Evolutionary conservation across 2,888 invertebrate genomes (phyloP), one percentile per base, ranked within the genome.

Genomic region (Caradrina clavipalpis): DNA sequence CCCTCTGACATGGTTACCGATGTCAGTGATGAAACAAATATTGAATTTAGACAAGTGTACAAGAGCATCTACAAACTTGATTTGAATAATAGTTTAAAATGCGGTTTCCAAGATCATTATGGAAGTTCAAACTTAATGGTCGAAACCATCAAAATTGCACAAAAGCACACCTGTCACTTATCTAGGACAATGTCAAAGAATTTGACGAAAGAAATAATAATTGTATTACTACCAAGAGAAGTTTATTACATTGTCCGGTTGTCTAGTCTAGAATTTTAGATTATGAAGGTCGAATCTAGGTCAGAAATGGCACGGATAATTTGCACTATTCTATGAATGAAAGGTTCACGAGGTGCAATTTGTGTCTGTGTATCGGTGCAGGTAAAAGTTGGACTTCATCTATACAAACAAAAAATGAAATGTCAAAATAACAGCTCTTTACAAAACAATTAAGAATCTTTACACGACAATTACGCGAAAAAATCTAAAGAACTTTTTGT

Each of bases 211-310:
- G 31, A 4, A 50, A 17, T 71, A 26, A 61, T 71, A 26, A 61
- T 57, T 58, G 42, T 78, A 61, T 54, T 57, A 22, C 13, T 26
- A 11, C 11, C 5, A 73, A 50, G 21, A 60, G 57, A 72, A 64
- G 42, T 57, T 26, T 39, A 22, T 15, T 10, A 22, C n/a, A 59
- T 55, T 79, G 47, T 73, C 58, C 54, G 55, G 58, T 58, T n/a
- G 19, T 26, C 49, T 56, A 35, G 61, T 59, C 69, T 65, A 56
- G 54, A 54, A 51, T 31, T 68, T 31, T 19, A 67, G 22, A 65
- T 56, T 61, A 64, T 54, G 59, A 58, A 76, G 70, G 62, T 66
- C 76, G 60, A 51, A 69, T 57, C 62, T 76, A 76, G 73, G 68
- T 63, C 56, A 15, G 26, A 60, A 63, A 49, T 60, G 63, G 54